phyloP scores from a whole-genome alignment of 2,888 invertebrate genomes.

The Lasioglossum marginatum region DNA sequence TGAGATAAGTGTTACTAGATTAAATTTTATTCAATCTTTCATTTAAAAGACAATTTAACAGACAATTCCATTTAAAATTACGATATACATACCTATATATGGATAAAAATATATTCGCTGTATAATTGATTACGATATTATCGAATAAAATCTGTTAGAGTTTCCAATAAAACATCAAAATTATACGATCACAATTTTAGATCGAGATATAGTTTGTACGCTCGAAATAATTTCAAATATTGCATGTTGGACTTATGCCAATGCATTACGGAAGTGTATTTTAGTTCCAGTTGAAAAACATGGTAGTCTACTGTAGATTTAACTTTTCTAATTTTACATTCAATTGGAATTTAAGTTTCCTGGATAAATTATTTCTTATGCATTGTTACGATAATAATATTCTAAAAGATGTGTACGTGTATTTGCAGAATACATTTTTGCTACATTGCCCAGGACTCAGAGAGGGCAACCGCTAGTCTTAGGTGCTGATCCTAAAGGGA shows the following conservation, averaged over 20 bases:
- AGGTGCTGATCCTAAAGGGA: conserved; percentile 98
- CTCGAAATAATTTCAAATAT: conserved; percentile 75
- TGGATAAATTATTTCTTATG: neutral
- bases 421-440: conserved; percentile 93
- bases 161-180: neutral
- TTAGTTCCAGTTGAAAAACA: conserved; percentile 57
- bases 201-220: conserved; percentile 29
- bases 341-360: neutral
- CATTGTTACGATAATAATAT: too few relatives aligned
- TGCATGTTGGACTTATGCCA: conserved; percentile 76
- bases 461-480: conserved; percentile 97
- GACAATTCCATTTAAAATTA: neutral
- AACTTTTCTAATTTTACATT: conserved; percentile 2
- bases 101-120: neutral
- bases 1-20: neutral
- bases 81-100: neutral
- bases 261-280: conserved; percentile 63
- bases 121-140: neutral
- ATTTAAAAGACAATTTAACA: too few relatives aligned
- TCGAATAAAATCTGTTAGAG: neutral
- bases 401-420: too few relatives aligned
- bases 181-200: conserved; percentile 27
- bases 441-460: conserved; percentile 96
- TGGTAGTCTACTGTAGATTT: conserved; percentile 34
- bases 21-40: neutral